Base-by-base conservation (phyloP, 2,888 invertebrate genomes). In the Stomorhina lunata region DNA sequence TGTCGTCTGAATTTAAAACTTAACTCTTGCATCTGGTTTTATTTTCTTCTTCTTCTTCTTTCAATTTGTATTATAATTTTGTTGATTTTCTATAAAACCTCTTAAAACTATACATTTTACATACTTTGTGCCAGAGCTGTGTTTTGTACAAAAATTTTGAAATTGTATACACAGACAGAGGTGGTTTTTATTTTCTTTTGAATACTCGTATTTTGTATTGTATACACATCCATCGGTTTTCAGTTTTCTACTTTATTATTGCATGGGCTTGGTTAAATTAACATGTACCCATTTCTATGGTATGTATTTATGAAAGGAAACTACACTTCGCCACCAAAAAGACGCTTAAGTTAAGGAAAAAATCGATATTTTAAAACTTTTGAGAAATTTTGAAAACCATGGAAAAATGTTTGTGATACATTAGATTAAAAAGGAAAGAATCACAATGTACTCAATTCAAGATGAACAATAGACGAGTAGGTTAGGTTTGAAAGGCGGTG, bases 191-290 rank as follows among this genome's bases (percentile, higher is more conserved):
- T 12, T 59, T 65, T 63, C 37, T 66, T 48, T 55, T 63, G 55
- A 50, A 25, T 69, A 69, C 22, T n/a, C n/a, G n/a, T n/a, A 43
- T 32, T 37, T 15, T 20, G 43, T 45, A n/a, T 29, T 50, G 20
- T 50, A 40, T 7, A 4, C 12, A 59, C 37, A 22, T 59, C 43
- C n/a, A n/a, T n/a, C n/a, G n/a, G n/a, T n/a, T n/a, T n/a, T n/a
- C 34, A 57, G 17, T 45, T 71, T 57, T 59, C 22, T 59, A 34
- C 48, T 48, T 50, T 53, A 53, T 37, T 37, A n/a, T n/a, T 68
- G 40, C 59, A 71, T 66, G 66, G 76, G 76, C 71, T 72, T 77
- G 77, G 72, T 76, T 65, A 65, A 57, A 76, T 75, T 75, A 75
- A 48, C 17, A 66, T 75, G 65, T 80, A 65, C 50, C 71, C 43